phyloP scores from a whole-genome alignment of 2,888 invertebrate species.

The Panzeria rudis region DNA sequence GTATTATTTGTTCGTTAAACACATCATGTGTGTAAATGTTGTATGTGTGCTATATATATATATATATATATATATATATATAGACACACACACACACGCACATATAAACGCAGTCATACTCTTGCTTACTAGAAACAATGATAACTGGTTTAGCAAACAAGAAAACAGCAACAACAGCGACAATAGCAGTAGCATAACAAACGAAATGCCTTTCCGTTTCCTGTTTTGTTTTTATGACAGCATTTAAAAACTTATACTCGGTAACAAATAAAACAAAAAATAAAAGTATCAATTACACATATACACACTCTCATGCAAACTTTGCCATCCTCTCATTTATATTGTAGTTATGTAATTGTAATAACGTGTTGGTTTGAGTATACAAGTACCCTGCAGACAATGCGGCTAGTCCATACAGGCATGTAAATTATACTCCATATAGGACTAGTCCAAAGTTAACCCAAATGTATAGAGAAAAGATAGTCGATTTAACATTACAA shows the following conservation, averaged over 20 bases:
- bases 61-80: not conserved
- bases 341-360: constrained; percentile 24
- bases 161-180: constrained; percentile 13
- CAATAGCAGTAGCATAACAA: constrained; percentile 52
- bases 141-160: constrained; percentile 62
- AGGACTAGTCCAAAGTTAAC: no score
- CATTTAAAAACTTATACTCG: constrained; percentile 62
- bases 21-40: constrained; percentile 26
- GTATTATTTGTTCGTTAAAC: constrained; percentile 11
- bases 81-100: not conserved
- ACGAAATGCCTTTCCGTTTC: constrained; percentile 73
- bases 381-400: no score
- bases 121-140: constrained; percentile 43
- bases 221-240: constrained; percentile 73
- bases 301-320: constrained; percentile 14
- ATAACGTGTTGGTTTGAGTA: constrained; percentile 1
- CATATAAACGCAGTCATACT: not conserved
- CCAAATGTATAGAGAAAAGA: no score
- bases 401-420: no score
- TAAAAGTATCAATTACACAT: constrained; percentile 64
- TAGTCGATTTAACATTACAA: no score
- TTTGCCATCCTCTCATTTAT: constrained; percentile 7
- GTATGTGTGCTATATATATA: not conserved
- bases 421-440: no score
- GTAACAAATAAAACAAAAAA: constrained; percentile 39